These are phyloP conservation scores for Antedon mediterranea DNA, from an alignment of 53 echinoderm and acorn worm genomes.

Conservation along the genomic window DNA sequence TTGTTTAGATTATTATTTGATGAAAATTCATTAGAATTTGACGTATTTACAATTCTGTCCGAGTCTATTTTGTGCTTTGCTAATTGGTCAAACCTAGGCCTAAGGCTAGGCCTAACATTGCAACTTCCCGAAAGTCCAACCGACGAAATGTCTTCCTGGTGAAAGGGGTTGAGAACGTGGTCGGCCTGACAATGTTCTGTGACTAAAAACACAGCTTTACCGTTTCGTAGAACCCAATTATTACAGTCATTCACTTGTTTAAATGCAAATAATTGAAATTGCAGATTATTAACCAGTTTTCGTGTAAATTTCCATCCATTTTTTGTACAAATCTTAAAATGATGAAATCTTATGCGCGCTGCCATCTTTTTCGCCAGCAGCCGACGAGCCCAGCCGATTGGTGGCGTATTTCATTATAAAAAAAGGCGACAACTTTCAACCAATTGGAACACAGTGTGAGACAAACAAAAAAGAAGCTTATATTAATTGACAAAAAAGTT, in stretches of 20 bases:
- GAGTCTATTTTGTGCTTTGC: neutral
- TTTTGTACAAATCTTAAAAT: constrained; percentile 54
- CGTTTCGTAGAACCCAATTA: constrained; percentile 78
- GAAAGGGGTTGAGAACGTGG: neutral
- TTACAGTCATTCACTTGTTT: constrained; percentile 35
- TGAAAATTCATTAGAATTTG: too few species aligned
- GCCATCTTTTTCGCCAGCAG: too few species aligned
- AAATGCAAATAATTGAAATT: constrained; percentile 56
- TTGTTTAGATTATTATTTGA: too few species aligned
- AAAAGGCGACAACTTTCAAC: too few species aligned
- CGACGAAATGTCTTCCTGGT: neutral
- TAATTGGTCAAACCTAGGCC: neutral
- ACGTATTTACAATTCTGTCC: too few species aligned
- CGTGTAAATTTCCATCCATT: constrained; percentile 46
- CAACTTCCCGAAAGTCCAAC: neutral
- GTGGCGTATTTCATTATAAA: too few species aligned
- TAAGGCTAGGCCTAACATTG: neutral
- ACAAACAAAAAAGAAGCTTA: too few species aligned
- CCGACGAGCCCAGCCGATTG: too few species aligned
- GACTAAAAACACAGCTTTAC: constrained; percentile 51
- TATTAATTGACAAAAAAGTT: too few species aligned
- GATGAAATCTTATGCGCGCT: constrained; percentile 44
- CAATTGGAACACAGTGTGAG: too few species aligned
- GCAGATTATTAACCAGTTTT: constrained; percentile 51
- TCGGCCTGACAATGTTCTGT: constrained; percentile 10